Base-by-base conservation (phyloP, 2,797 vertebrate genomes). In the Melanotaenia nigrans region DNA sequence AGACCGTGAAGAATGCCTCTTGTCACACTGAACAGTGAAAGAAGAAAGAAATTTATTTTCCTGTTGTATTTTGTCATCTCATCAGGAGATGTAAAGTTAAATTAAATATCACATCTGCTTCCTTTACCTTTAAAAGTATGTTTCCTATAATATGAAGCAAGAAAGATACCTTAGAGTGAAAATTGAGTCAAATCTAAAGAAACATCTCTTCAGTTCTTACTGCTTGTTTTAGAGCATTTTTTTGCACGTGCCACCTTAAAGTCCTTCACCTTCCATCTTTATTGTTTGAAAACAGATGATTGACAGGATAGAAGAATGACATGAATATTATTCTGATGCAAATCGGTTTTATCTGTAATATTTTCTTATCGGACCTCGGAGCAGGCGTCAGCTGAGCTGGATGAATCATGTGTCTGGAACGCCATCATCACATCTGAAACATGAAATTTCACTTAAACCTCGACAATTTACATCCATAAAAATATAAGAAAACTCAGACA, bases 1-100 rank as follows among this genome's bases (percentile, higher is more conserved):
- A 57, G 80, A 79, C 32, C 18, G 66, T 69, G 79, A 79, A 75
- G 65, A 82, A 84, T 75, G 51, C 69, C 54, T 73, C 47, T 42
- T 73, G 72, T 71, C 83, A 68, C 57, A 25, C 76, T 75, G 61
- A 53, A 70, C 33, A 65, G 30, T 67, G 6, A 67, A 45, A 36
- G 53, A 36, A 49, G 0, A 36, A 53, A 13, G 30, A 30, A 30
- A 30, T 30, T 30, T 12, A 40, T 40, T 40, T 40, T 12, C 13
- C 13, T 40, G 38, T 40, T 33, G 32, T 33, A 33, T 33, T 33
- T 33, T 33, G 7, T 33, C 32, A 33, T 4, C 32, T 33, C 7
- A 33, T 33, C 38, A 38, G 36, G 36, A 40, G 10, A 3, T 40
- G 13, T 40, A 14, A 40, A 14, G 13, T 16, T 40, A 40, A 14